Evolutionary conservation across 1,140 invertebrate species (phyloP), one percentile per base, ranked within the genome.

Genomic region (Bicyclus anynana): DNA sequence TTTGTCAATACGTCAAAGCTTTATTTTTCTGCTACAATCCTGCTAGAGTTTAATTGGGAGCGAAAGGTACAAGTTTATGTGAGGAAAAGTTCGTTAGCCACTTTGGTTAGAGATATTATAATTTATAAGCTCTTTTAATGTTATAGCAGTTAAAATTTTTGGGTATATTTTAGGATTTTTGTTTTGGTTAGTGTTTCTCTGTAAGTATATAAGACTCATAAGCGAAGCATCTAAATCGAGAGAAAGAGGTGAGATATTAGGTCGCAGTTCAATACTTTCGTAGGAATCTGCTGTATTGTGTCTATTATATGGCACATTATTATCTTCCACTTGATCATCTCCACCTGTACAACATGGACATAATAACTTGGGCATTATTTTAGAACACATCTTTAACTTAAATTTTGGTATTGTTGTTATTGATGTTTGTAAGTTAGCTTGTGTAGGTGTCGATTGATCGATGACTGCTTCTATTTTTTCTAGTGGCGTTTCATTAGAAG

Each of bases 311-410:
- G 55, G 51, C 9, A 55, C 27, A 26, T 50, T 33, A 35, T 20
- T 48, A 5, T 50, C 50, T 48, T 67, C 61, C 40, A 66, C 29
- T 5, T 44, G 17, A 58, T 80, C 74, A 6, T 75, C 74, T 5
- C 74, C 75, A 0, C 78, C 74, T 16, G 69, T 68, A 47, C 74
- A 79, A 58, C 82, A 85, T 6, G 82, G 80, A 40, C 80, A 85
- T 1, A 78, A 16, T 1, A 76, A 27, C 44, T 58, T 75, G 2
- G 78, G 75, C 9, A 69, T 17, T 3, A 61, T 53, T 60, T 48
- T 74, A 53, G 51, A 50, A 53, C 56, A 69, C 44, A 57, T 57
- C 49, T 54, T 63, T 21, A 4, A 21, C 12, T 57, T 57, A 10
- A 10, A 23, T 6, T 2, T 44, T 5, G 14, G 14, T 4, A 42